Evolutionary conservation across 2,888 invertebrate species (phyloP).

Genomic region (Tipula unca): DNA sequence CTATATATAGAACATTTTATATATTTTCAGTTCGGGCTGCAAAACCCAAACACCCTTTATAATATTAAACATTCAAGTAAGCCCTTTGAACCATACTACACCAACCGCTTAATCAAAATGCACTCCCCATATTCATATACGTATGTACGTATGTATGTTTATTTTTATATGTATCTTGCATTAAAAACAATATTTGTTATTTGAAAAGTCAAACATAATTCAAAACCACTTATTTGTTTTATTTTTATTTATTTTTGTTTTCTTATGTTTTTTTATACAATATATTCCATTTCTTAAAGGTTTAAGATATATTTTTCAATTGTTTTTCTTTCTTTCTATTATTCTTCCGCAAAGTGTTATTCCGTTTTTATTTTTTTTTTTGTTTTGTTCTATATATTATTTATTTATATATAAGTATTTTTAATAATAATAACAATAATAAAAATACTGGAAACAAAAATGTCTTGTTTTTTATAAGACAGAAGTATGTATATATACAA

Average conservation of each 20-base stretch:
- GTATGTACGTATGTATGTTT: neutral
- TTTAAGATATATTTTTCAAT: neutral
- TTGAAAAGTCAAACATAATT: neutral
- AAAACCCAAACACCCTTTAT: neutral
- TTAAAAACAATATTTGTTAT: neutral
- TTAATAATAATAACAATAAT: too few species aligned
- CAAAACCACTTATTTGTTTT: neutral
- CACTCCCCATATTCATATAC: neutral
- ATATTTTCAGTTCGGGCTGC: too few species aligned
- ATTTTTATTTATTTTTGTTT: neutral
- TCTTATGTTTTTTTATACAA: neutral
- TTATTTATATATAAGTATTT: neutral
- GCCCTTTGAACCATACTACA: neutral
- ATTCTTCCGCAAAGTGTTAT: slow-evolving; percentile 8
- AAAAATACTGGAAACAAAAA: neutral
- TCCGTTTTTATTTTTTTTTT: neutral
- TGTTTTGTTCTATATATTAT: neutral
- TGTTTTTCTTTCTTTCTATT: neutral
- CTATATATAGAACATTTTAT: too few species aligned
- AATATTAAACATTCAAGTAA: neutral
- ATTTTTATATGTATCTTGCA: neutral
- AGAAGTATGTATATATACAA: neutral
- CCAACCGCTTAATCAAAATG: neutral
- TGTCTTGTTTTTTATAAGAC: neutral
- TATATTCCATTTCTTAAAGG: neutral